Evolutionary conservation across 2,113 vertebrate species (phyloP).

Genomic region (Paracanthobrama guichenoti): DNA sequence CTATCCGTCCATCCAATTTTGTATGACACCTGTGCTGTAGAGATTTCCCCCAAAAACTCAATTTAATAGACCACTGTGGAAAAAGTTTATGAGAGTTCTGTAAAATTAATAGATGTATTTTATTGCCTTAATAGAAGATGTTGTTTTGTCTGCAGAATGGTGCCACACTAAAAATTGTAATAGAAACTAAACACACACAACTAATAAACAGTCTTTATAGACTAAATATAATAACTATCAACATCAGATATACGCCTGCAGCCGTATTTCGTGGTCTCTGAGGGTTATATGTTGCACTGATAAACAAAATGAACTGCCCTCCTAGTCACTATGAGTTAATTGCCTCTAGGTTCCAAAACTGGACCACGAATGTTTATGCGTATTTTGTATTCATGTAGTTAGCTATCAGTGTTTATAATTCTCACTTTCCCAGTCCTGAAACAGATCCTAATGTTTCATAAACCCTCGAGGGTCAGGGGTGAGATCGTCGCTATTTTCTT

Average conservation of each 20-base stretch:
- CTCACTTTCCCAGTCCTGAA: conserved; percentile 27
- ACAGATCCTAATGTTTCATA: conserved; percentile 40
- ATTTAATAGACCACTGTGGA: background rate
- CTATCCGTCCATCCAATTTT: background rate
- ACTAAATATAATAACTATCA: conserved; percentile 2
- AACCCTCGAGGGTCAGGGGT: conserved; percentile 46
- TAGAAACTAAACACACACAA: conserved; percentile 15
- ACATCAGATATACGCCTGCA: conserved; percentile 18
- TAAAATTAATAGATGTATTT: conserved; percentile 6
- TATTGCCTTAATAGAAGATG: conserved; percentile 8
- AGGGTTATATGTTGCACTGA: conserved; percentile 25
- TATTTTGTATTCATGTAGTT: conserved; percentile 44
- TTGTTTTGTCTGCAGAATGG: background rate
- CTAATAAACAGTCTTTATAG: background rate
- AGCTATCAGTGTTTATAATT: conserved; percentile 45
- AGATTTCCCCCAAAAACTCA: background rate
- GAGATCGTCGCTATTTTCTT: conserved; percentile 52
- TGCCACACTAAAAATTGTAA: background rate
- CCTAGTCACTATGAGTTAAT: conserved; percentile 41
- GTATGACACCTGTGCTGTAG: background rate
- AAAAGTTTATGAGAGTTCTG: background rate
- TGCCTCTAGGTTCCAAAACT: conserved; percentile 43
- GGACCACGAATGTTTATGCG: conserved; percentile 25
- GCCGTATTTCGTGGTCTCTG: conserved; percentile 1
- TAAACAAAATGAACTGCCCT: conserved; percentile 46